These are phyloP conservation scores for Reticulitermes speratus DNA, from an alignment of 1,140 invertebrate species.

Conservation along the genomic window DNA sequence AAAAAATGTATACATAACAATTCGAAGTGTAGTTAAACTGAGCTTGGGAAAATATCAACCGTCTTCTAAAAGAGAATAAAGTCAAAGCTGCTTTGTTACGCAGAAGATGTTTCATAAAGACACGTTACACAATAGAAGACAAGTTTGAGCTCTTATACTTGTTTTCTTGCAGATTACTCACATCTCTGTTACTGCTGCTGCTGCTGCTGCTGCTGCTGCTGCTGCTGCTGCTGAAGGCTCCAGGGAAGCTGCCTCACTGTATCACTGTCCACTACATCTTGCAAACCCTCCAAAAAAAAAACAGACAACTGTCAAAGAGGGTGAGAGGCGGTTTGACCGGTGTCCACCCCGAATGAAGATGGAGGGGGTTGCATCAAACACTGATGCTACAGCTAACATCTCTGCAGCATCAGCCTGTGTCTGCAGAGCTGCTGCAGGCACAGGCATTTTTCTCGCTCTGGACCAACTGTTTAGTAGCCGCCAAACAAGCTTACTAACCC, in stretches of 20 bases:
- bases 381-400: background rate
- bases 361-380: background rate
- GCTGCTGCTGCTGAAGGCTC: background rate
- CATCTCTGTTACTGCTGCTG: background rate
- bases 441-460: background rate
- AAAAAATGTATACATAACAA: background rate
- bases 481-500: slow-evolving; percentile 3
- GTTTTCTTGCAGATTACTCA: slow-evolving; percentile 8
- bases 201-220: background rate
- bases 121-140: background rate
- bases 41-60: background rate
- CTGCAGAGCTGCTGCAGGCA: background rate
- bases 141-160: background rate
- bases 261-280: background rate
- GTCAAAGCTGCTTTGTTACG: background rate
- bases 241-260: background rate
- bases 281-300: background rate
- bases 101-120: background rate
- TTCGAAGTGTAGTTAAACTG: background rate
- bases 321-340: background rate
- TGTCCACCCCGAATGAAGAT: background rate
- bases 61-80: background rate
- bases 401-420: background rate
- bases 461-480: background rate
- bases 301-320: background rate